A percentile compares a stretch with the other conserved stretches of the same genome.
phyloP scores from a whole-genome alignment of 2,113 vertebrate species.

The Semicossyphus pulcher region DNA sequence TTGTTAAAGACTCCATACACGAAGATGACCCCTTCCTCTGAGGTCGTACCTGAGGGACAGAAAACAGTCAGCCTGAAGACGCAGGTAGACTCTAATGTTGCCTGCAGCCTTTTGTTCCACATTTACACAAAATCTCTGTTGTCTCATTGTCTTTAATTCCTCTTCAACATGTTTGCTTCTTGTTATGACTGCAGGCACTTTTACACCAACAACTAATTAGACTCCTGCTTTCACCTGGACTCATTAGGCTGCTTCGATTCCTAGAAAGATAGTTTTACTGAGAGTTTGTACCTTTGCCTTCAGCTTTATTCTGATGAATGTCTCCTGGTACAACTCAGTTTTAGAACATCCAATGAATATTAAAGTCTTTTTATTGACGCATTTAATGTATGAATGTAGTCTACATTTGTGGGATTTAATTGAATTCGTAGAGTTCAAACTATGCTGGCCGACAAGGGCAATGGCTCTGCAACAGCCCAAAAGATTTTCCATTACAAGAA shows the following conservation, averaged over 20 bases:
- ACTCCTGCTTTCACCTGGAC: background rate
- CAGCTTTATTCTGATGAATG: constrained; percentile 1
- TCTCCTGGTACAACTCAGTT: background rate
- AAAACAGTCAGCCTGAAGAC: background rate
- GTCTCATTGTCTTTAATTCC: background rate
- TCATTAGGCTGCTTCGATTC: background rate
- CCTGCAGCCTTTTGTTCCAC: background rate
- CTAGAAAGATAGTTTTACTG: background rate
- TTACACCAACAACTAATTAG: background rate
- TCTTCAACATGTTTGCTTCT: background rate
- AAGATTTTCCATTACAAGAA: too few relatives aligned
- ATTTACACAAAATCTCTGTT: background rate
- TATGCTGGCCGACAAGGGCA: too few relatives aligned
- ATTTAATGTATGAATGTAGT: too few relatives aligned
- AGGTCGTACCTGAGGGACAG: constrained; percentile 78
- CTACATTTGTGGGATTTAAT: too few relatives aligned
- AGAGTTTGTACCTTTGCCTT: constrained; percentile 7
- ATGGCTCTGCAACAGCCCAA: too few relatives aligned
- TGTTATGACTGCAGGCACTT: background rate
- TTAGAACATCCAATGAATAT: background rate
- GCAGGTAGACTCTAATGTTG: background rate
- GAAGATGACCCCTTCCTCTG: constrained; percentile 83
- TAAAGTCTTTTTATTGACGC: background rate
- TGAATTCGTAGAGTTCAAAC: too few relatives aligned
- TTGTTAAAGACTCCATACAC: constrained; percentile 77